Percentiles rank a stretch among this genome's conserved stretches.
phyloP scores from a whole-genome alignment of 37 sponge, comb jelly and placozoan genomes.

The Beroe forskalii region DNA sequence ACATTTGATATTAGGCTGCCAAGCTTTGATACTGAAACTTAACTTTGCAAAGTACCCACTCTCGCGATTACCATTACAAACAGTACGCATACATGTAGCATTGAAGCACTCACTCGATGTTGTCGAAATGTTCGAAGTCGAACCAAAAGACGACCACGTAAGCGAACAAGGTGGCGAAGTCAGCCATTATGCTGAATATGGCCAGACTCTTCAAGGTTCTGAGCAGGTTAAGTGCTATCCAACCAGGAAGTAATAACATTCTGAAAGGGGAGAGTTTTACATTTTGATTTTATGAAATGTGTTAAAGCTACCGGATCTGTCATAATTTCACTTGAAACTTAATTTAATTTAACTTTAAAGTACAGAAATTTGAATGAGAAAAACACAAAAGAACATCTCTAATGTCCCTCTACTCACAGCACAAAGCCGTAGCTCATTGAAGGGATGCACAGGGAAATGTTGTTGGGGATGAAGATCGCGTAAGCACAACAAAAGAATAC shows the following conservation, averaged over 20 bases:
- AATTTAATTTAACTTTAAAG: no score
- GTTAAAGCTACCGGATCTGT: background rate
- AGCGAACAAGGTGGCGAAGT: constrained; percentile 90
- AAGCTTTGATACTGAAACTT: no score
- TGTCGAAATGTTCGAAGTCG: constrained; percentile 83
- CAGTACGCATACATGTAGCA: no score
- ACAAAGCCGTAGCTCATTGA: background rate
- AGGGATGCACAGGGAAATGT: constrained; percentile 72
- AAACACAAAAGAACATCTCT: no score
- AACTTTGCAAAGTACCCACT: no score
- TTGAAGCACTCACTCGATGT: constrained; percentile 80
- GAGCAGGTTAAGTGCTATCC: background rate
- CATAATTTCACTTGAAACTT: no score
- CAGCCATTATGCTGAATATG: constrained; percentile 76
- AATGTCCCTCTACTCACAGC: constrained; percentile 49
- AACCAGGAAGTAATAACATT: constrained; percentile 6
- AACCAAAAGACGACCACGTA: constrained; percentile 88
- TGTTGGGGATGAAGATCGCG: constrained; percentile 89
- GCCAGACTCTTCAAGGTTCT: constrained; percentile 63
- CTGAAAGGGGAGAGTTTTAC: background rate
- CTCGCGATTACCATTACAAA: no score
- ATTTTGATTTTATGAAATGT: background rate
- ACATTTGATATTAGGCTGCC: no score
- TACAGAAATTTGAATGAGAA: background rate
- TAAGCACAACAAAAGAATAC: constrained; percentile 96